Conservation (phyloP, 2,113 vertebrate genomes). For the Oncorhynchus tshawytscha region DNA sequence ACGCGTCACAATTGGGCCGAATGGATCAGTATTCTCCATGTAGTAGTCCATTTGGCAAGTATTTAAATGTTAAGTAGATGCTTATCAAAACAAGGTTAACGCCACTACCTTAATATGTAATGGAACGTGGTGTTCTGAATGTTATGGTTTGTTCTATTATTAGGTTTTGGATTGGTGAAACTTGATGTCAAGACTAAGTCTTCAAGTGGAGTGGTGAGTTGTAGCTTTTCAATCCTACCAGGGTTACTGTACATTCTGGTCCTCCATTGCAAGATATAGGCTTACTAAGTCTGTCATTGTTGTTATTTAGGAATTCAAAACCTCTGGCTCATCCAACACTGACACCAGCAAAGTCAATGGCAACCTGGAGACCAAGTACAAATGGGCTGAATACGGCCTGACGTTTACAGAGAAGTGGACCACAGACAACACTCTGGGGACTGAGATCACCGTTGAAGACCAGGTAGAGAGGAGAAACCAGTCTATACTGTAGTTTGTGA, state of each 20-base stretch:
- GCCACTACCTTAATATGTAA: too few species aligned
- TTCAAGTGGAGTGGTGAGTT: slow-evolving; percentile 92
- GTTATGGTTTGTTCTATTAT: slow-evolving; percentile 35
- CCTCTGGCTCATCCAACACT: slow-evolving; percentile 90
- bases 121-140: background rate
- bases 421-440: slow-evolving; percentile 97
- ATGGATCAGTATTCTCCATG: too few species aligned
- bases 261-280: background rate
- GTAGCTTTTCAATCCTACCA: background rate
- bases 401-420: slow-evolving; percentile 98
- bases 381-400: slow-evolving; percentile 94
- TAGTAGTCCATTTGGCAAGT: too few species aligned
- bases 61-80: too few species aligned
- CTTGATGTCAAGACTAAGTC: slow-evolving; percentile 98
- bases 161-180: slow-evolving; percentile 95
- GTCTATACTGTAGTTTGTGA: too few species aligned
- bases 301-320: slow-evolving; percentile 88
- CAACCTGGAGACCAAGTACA: slow-evolving; percentile 97
- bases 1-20: too few species aligned
- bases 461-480: slow-evolving; percentile 75
- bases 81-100: too few species aligned
- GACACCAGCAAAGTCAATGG: slow-evolving; percentile 96
- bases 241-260: background rate
- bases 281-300: background rate
- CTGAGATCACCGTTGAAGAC: slow-evolving; percentile 95